Percentiles rank a stretch among this genome's conserved stretches.
These are phyloP conservation scores for Parauchenoglanis punctatus DNA, from an alignment of 2,797 vertebrate species.

Conservation along the genomic window DNA sequence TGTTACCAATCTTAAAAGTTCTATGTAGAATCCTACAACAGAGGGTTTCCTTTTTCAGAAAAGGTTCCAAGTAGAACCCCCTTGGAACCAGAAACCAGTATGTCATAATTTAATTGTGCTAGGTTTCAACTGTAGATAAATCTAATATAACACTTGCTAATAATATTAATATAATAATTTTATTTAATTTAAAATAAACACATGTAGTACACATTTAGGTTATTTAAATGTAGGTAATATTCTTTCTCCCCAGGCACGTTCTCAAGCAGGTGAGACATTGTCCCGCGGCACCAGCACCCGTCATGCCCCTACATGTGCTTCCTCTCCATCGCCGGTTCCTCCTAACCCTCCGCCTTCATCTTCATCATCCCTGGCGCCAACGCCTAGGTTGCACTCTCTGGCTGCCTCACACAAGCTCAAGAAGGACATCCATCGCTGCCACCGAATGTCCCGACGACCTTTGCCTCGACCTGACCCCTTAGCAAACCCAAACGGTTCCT, in stretches of 20 bases:
- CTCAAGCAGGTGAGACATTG: slow-evolving; percentile 79
- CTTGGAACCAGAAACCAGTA: neutral
- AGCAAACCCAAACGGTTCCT: slow-evolving; percentile 53
- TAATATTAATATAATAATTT: neutral
- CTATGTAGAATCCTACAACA: neutral
- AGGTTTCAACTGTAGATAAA: neutral
- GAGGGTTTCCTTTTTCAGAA: neutral
- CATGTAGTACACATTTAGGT: neutral
- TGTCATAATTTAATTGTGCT: no score
- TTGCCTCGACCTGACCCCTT: slow-evolving; percentile 82
- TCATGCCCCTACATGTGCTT: slow-evolving; percentile 68
- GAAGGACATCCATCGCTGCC: slow-evolving; percentile 97
- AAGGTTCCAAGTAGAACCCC: neutral
- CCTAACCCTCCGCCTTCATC: slow-evolving; percentile 65
- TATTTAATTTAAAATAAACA: neutral
- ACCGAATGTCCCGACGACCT: slow-evolving; percentile 93
- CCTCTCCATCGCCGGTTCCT: slow-evolving; percentile 59
- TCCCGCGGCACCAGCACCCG: slow-evolving; percentile 78
- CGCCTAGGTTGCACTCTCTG: slow-evolving; percentile 91
- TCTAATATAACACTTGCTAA: neutral
- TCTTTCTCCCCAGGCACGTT: slow-evolving; percentile 77
- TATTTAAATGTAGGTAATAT: neutral
- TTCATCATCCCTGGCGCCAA: slow-evolving; percentile 67
- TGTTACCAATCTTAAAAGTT: neutral
- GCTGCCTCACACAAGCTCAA: slow-evolving; percentile 94